Base-by-base conservation (phyloP, 2,888 invertebrate genomes). In the Galerucella pusilla region DNA sequence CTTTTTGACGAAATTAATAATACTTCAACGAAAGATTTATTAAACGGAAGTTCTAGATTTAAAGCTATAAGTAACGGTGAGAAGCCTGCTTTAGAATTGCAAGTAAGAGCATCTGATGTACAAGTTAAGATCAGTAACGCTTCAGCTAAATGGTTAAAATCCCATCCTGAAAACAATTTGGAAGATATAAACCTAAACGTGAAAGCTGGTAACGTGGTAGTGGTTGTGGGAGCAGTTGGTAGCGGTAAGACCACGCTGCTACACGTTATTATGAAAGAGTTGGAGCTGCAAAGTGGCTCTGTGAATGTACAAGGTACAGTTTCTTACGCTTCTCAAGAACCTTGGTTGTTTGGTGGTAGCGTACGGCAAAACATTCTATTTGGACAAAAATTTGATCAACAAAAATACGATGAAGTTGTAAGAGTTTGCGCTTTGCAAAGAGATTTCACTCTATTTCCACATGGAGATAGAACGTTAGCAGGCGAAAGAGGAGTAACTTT, bases 341-440 rank as follows among this genome's bases (percentile, higher is more conserved):
- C 96, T 0, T 97, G 96, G 96, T 85, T 94, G 0, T 94, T 94
- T 83, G 92, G 92, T 74, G 93, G 92, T 28, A 94, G 94, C 77
- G 92, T 98, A 0, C 90, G 94, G n/a, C 96, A 97, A 83, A 98
- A 98, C 87, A 96, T 98, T 79, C 86, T 96, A 2, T 98, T 98
- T 87, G 97, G 97, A 0, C 91, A 91, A 84, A 88, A 90, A 79
- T 93, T 91, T 91, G 92, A 93, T 80, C 88, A 90, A 42, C 89
- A 90, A 46, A 90, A 91, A 20, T 93, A 90, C 86, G 93, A 90
- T 85, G 88, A 91, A 75, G 92, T 92, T 49, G 88, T 96, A 4
- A 90, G 90, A 60, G 92, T 91, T 0, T 94, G 94, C 83, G 92
- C 93, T 3, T 88, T 94, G 72, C 91, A 92, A 83, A 87, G 91